A percentile compares a stretch with the other conserved stretches of the same genome.
These are phyloP conservation scores for Masnerella sp. DNA, from an alignment of 2,888 invertebrate species.

Conservation along the genomic window DNA sequence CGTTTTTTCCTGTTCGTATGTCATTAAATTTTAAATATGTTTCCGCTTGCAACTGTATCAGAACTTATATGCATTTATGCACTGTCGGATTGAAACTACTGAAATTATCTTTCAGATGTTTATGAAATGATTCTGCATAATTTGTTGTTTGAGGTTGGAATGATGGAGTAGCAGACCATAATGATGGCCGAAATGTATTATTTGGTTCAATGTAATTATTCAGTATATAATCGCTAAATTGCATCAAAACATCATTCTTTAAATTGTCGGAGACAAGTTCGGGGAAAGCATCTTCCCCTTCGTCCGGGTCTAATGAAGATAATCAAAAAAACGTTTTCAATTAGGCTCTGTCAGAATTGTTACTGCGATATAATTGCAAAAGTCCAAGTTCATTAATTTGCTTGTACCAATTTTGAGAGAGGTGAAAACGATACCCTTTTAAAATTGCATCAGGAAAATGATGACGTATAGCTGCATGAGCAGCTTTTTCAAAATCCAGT, in stretches of 20 bases:
- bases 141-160: constrained; percentile 6
- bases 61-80: neutral
- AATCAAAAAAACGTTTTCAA: constrained; percentile 20
- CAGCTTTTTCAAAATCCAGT: constrained; percentile 3
- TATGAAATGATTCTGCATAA: constrained; percentile 7
- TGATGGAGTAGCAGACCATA: constrained; percentile 9
- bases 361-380: neutral
- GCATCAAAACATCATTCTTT: constrained; percentile 2
- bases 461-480: constrained; percentile 4
- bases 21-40: constrained; percentile 4
- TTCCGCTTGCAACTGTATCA: neutral
- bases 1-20: neutral
- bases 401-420: constrained; percentile 3
- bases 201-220: constrained; percentile 15
- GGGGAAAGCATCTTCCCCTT: constrained; percentile 1
- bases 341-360: constrained; percentile 12
- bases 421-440: constrained; percentile 9
- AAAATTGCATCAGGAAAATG: constrained; percentile 6
- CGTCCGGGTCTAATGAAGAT: constrained; percentile 2
- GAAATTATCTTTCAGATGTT: constrained; percentile 16
- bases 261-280: constrained; percentile 11
- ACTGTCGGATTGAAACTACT: neutral
- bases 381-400: constrained; percentile 21
- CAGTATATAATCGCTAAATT: constrained; percentile 17
- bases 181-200: constrained; percentile 2